These are phyloP conservation scores for Synergus laeviventris DNA, from an alignment of 2,888 invertebrate species.

Conservation along the genomic window DNA sequence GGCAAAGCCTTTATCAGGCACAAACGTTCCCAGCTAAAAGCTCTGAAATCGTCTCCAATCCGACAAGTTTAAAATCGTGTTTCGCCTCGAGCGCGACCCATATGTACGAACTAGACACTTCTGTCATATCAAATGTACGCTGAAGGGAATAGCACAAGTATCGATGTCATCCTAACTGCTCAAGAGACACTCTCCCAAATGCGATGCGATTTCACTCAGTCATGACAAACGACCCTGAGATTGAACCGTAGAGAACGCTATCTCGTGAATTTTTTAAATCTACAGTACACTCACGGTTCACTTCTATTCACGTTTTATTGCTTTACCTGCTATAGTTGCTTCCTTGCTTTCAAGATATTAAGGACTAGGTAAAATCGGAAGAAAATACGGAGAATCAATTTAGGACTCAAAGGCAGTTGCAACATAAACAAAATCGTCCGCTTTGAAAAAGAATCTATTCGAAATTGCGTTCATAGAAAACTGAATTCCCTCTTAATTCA, in stretches of 20 bases:
- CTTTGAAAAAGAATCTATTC: not conserved
- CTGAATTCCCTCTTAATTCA: not conserved
- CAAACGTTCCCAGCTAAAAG: conserved; percentile 50
- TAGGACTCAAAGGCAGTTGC: not conserved
- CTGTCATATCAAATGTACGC: conserved; percentile 24
- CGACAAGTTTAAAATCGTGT: conserved; percentile 54
- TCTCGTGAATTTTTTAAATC: conserved; percentile 12
- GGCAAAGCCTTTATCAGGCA: conserved; percentile 42
- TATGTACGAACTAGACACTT: conserved; percentile 2
- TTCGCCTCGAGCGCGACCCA: conserved; percentile 47
- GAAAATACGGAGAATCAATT: not conserved
- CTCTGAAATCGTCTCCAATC: conserved; percentile 52
- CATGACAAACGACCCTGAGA: not conserved
- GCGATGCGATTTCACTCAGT: conserved; percentile 28
- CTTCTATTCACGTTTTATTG: no score
- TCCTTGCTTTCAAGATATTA: not conserved
- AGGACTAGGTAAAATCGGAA: not conserved
- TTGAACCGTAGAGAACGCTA: conserved; percentile 7
- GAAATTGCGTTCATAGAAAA: not conserved
- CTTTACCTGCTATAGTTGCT: no score
- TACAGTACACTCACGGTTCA: not conserved
- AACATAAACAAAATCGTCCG: not conserved
- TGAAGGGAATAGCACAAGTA: conserved; percentile 28
- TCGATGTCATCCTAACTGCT: conserved; percentile 31
- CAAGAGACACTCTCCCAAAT: conserved; percentile 31